These are phyloP conservation scores for Eupithecia subfuscata DNA, from an alignment of 2,888 invertebrate species.

Conservation along the genomic window DNA sequence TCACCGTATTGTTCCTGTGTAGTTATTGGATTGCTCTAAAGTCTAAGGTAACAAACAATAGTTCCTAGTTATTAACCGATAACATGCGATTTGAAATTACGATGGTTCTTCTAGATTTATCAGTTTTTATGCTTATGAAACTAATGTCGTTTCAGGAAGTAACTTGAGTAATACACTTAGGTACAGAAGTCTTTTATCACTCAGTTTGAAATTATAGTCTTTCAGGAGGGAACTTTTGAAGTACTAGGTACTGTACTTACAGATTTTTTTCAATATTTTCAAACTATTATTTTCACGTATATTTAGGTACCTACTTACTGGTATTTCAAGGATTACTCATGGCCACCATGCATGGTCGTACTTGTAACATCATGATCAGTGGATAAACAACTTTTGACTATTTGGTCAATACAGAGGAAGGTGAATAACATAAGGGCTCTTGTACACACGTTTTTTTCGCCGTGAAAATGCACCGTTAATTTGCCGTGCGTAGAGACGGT, in stretches of 20 bases:
- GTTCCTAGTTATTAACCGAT: constrained; percentile 52
- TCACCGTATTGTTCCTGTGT: constrained; percentile 59
- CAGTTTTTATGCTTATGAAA: not conserved
- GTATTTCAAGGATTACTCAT: not conserved
- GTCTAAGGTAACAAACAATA: constrained; percentile 53
- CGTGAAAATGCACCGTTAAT: too few species aligned
- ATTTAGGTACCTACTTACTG: not conserved
- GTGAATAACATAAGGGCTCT: not conserved
- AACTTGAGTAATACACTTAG: not conserved
- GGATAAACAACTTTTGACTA: not conserved
- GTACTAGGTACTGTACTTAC: not conserved
- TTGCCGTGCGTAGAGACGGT: too few species aligned
- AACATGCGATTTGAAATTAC: constrained; percentile 46
- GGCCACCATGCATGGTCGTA: not conserved
- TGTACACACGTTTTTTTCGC: too few species aligned
- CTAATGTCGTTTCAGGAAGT: not conserved
- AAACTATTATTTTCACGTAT: not conserved
- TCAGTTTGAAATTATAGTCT: not conserved
- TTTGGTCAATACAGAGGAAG: not conserved
- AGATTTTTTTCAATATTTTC: not conserved
- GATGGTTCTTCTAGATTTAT: constrained; percentile 12
- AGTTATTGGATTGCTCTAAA: constrained; percentile 52
- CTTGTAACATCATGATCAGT: not conserved
- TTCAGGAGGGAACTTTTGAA: not conserved
- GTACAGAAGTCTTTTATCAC: not conserved